Conservation (phyloP, 2,113 vertebrate genomes). For the Myotis davidii region DNA sequence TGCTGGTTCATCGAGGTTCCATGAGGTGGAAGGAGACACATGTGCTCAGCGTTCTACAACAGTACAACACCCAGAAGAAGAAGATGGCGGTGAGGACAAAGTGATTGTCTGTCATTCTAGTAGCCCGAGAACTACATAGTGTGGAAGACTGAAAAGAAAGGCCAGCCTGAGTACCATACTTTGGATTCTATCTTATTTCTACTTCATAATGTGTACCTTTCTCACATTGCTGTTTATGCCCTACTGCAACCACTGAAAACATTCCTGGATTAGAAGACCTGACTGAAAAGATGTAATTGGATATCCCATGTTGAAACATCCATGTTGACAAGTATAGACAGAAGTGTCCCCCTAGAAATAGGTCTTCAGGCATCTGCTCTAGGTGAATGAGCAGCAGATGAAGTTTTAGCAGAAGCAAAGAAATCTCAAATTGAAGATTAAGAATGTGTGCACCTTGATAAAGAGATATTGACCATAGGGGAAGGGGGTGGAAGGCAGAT, state of each 20-base stretch:
- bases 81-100: slow-evolving; percentile 92
- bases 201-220: slow-evolving; percentile 93
- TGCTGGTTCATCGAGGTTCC: accelerated
- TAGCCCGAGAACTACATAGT: slow-evolving; percentile 93
- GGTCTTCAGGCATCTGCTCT: slow-evolving; percentile 91
- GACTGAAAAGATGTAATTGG: slow-evolving; percentile 92
- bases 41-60: slow-evolving; percentile 91
- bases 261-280: slow-evolving; percentile 92
- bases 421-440: slow-evolving; percentile 94
- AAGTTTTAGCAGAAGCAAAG: slow-evolving; percentile 92
- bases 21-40: slow-evolving; percentile 85
- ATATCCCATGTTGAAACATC: slow-evolving; percentile 91
- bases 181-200: slow-evolving; percentile 93
- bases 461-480: no score
- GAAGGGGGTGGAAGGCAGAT: no score
- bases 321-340: slow-evolving; percentile 92
- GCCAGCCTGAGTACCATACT: slow-evolving; percentile 91
- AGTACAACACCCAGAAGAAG: slow-evolving; percentile 91
- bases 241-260: slow-evolving; percentile 92
- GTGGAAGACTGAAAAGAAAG: slow-evolving; percentile 92
- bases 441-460: slow-evolving; percentile 36
- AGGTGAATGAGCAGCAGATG: slow-evolving; percentile 92
- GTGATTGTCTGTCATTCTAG: slow-evolving; percentile 93
- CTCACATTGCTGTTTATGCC: slow-evolving; percentile 90
- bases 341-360: slow-evolving; percentile 93